These are phyloP conservation scores for Hypotaenidia philippensis DNA, from an alignment of 2,797 vertebrate genomes.

Conservation along the genomic window DNA sequence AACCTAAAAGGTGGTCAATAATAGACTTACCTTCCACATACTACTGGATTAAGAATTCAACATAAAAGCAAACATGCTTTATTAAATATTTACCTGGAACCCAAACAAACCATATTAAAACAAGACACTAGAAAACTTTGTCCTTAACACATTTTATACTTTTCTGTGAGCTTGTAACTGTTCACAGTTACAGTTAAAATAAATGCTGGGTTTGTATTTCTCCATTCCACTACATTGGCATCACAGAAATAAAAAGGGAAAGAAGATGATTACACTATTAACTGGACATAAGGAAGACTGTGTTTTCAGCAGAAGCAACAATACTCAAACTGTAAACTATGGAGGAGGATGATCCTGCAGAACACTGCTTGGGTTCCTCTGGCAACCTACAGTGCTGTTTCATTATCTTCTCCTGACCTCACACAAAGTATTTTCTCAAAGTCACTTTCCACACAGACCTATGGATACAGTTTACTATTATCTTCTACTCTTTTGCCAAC, in stretches of 20 bases:
- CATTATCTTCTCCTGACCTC: background rate
- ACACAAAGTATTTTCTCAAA: background rate
- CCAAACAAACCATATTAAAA: background rate
- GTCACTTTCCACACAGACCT: background rate
- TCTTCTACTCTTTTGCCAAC: background rate
- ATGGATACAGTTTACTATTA: background rate
- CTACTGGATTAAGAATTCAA: background rate
- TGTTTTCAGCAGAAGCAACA: background rate
- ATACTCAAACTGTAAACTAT: background rate
- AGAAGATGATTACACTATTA: background rate
- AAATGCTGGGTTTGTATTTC: background rate
- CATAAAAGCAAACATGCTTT: background rate
- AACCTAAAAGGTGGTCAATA: background rate
- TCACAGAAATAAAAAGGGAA: background rate
- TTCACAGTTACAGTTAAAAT: background rate
- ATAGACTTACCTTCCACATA: background rate
- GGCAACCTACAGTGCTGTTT: background rate
- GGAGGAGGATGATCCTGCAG: background rate
- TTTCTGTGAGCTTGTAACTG: background rate
- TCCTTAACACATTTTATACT: background rate
- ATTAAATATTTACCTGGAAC: background rate
- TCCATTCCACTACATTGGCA: background rate
- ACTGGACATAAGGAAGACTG: background rate
- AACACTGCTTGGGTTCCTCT: background rate
- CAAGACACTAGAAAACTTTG: background rate